Evolutionary conservation across 2,797 vertebrate genomes (phyloP), one percentile per base, ranked within the genome.

Genomic region (Alectoris magna): DNA sequence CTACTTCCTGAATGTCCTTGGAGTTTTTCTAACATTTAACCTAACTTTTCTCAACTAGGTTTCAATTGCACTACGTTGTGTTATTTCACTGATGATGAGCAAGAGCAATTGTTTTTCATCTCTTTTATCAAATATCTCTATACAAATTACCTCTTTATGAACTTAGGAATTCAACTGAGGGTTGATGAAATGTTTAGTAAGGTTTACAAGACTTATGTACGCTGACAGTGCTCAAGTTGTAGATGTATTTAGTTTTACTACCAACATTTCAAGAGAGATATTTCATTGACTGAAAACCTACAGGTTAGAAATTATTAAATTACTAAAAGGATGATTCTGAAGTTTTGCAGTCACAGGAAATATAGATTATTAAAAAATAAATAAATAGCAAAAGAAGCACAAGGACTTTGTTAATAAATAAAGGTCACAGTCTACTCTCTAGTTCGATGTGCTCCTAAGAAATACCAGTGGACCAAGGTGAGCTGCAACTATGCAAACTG

Each of bases 11-110:
- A n/a, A 62, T 66, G 17, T 21, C 34, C 31, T 73, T 59, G 60
- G 29, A 89, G 36, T 80, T 94, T 75, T 56, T 11, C n/a, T 67
- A 81, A 75, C 34, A 69, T 87, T 83, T 83, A 87, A 62, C 43
- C 11, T 19, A 49, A 17, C 8, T 80, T 83, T 93, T 66, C 67
- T 83, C 36, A 62, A 48, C 0, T 60, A 17, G 16, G 83, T 87
- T 88, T 93, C 51, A 70, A 9, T 69, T 71, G 15, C 13, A 38
- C 27, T n/a, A 29, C 38, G 27, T 16, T 71, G 9, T 66, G 10
- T 59, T 88, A 21, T 58, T 44, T 75, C 31, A 68, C 85, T 51
- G n/a, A 73, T 63, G 36, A 88, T 1, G 2, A 82, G 43, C 63
- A 39, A 76, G 58, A 88, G n/a, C 14, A 66, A 66, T 27, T 64